Conservation (phyloP, 2,797 vertebrate genomes). For the Mycteria americana region DNA sequence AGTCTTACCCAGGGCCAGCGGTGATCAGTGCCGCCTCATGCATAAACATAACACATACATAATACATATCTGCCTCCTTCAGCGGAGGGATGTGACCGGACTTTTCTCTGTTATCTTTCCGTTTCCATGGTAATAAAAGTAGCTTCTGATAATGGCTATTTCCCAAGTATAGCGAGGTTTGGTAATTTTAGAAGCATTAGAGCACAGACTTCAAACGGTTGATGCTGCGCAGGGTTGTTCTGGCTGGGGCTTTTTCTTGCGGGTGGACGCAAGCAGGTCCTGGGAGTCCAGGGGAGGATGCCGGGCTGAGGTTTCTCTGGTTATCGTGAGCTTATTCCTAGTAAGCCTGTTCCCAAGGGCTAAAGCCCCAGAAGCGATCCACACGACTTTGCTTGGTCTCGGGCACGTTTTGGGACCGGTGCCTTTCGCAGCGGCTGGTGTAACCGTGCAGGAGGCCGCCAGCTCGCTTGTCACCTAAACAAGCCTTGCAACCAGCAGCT, state of each 20-base stretch:
- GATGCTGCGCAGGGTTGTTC: background rate
- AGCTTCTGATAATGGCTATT: conserved; percentile 73
- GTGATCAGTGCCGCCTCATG: background rate
- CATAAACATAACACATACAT: background rate
- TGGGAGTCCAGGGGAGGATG: background rate
- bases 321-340: background rate
- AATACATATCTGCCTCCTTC: background rate
- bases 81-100: conserved; percentile 23
- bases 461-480: background rate
- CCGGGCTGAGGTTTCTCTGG: background rate
- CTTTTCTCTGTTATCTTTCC: conserved; percentile 60
- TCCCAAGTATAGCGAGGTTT: conserved; percentile 56
- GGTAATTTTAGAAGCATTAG: conserved; percentile 73
- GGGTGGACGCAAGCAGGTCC: conserved; percentile 5
- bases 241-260: conserved; percentile 17
- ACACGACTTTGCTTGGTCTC: background rate
- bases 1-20: background rate
- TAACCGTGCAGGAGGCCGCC: background rate
- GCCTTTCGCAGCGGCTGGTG: fast-evolving
- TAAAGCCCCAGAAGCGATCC: background rate
- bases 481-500: background rate
- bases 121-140: conserved; percentile 79
- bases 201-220: conserved; percentile 49
- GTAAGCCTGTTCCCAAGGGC: background rate
- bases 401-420: fast-evolving